Percentiles rank a stretch among this genome's conserved stretches.
Conservation (phyloP, 1,140 invertebrate species). For the Elymnias hypermnestra region DNA sequence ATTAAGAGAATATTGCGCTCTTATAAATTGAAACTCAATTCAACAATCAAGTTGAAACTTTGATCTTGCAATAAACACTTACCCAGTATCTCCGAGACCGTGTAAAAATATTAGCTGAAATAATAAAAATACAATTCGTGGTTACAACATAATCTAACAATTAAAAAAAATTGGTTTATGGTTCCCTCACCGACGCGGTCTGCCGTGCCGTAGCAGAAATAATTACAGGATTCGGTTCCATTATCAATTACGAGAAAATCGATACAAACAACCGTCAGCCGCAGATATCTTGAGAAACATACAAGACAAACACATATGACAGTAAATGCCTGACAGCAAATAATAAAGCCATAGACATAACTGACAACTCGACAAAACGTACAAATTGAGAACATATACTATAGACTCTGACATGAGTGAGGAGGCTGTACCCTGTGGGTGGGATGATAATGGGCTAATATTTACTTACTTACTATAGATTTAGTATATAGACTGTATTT, state of each 20-base stretch:
- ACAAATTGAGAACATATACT: no score
- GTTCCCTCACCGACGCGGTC: constrained; percentile 84
- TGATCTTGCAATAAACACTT: no score
- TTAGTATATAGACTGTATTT: no score
- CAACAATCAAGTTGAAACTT: no score
- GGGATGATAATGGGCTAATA: no score
- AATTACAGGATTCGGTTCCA: constrained; percentile 82
- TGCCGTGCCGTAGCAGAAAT: constrained; percentile 86
- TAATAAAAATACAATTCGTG: constrained; percentile 20
- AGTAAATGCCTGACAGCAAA: background rate
- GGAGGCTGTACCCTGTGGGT: no score
- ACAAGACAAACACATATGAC: background rate
- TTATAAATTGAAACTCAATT: background rate
- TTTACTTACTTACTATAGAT: no score
- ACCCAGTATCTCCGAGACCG: constrained; percentile 83
- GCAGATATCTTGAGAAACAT: constrained; percentile 2
- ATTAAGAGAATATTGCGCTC: background rate
- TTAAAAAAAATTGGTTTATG: no score
- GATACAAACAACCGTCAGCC: constrained; percentile 38
- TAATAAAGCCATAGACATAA: no score
- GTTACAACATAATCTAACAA: no score
- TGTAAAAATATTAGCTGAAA: constrained; percentile 84
- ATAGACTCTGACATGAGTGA: no score
- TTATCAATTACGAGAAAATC: constrained; percentile 54
- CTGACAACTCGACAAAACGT: no score